Base-by-base conservation (phyloP, 2,888 invertebrate species). In the Dicyrtoma fusca region DNA sequence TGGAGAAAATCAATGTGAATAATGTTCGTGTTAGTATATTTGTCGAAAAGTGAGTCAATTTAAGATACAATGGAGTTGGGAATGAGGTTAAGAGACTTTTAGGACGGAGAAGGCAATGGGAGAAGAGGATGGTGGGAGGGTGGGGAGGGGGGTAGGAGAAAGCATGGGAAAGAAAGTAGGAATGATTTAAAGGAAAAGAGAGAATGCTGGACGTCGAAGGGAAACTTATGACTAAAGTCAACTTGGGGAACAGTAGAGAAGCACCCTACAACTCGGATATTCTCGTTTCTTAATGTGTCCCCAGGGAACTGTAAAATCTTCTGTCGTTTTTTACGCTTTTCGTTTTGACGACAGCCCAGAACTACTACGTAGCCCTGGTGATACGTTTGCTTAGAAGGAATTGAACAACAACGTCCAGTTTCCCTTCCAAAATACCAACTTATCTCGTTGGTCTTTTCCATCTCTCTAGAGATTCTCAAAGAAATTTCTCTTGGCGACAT, bases 211-310 rank as follows among this genome's bases (percentile, higher is more conserved):
- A 66, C 57, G 68, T 68, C 44, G 57, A 57, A 57, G 45, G 47
- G 44, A 57, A 68, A 68, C 68, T 68, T 68, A 68, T 68, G 68
- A 68, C 68, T 68, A 51, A 47, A 51, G 65, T 65, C 49, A 13
- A 47, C 45, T 51, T 51, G 25, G 65, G 17, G 51, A 47, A 51
- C 23, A 23, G 6, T 65, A 51, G 65, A 8, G 23, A 68, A 68
- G 68, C 68, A 68, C 68, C 68, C 68, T 68, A 69, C 49, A 69
- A 62, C 47, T 51, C 62, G 25, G 68, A 45, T 57, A 49, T 49
- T 53, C 51, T 62, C 69, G 14, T 68, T 57, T 13, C 53, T 61
- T 69, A 69, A 69, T 69, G 69, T 69, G 62, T 59, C 69, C 62
- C 69, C 6, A 14, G 53, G 49, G 69, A 62, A 49, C 25, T 51